phyloP scores from a whole-genome alignment of 2,888 invertebrate genomes.

The Pediacus dermestoides region DNA sequence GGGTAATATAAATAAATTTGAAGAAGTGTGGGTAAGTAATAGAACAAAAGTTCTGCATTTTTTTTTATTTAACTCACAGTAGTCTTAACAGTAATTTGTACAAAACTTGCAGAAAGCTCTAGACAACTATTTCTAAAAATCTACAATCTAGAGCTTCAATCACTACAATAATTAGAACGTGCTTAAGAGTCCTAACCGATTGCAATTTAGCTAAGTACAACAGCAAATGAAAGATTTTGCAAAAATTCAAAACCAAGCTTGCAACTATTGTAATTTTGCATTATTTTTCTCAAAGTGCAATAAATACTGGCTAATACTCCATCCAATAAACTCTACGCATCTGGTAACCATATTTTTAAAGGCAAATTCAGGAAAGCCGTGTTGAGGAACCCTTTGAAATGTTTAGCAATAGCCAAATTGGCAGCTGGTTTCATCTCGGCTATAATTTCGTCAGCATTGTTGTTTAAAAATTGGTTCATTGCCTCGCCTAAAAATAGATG shows the following conservation, averaged over 20 bases:
- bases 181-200: too few species aligned
- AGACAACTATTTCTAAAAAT: too few species aligned
- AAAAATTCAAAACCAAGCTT: slow-evolving; percentile 1
- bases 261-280: background rate
- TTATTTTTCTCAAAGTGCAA: background rate
- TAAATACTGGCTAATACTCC: too few species aligned
- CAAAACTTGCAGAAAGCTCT: too few species aligned
- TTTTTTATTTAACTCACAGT: too few species aligned
- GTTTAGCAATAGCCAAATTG: slow-evolving; percentile 65
- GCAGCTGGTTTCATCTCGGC: slow-evolving; percentile 80
- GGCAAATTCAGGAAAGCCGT: slow-evolving; percentile 70
- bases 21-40: too few species aligned
- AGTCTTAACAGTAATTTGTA: too few species aligned
- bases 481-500: slow-evolving; percentile 60
- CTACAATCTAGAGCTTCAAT: too few species aligned
- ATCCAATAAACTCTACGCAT: slow-evolving; percentile 28
- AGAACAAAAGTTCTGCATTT: too few species aligned
- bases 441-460: slow-evolving; percentile 75
- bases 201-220: too few species aligned
- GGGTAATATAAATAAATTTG: too few species aligned
- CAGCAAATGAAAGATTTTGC: background rate
- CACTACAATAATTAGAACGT: too few species aligned
- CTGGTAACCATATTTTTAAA: slow-evolving; percentile 64
- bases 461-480: slow-evolving; percentile 80
- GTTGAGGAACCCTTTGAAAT: slow-evolving; percentile 71